Percentiles rank a stretch among this genome's conserved stretches.
These are phyloP conservation scores for Sorex maritimensis DNA, from an alignment of 2,797 vertebrate genomes.

Conservation along the genomic window DNA sequence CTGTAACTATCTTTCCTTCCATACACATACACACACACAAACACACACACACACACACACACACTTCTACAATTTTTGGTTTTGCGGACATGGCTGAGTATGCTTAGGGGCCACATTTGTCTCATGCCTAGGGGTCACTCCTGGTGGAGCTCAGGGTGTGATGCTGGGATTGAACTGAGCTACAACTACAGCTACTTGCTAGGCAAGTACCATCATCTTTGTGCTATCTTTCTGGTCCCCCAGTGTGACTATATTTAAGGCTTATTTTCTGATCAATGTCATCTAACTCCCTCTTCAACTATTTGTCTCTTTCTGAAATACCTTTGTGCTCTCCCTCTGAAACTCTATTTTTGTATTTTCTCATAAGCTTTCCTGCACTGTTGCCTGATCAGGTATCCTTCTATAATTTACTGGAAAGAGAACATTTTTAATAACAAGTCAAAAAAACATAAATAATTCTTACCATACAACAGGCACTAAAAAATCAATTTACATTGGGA, in stretches of 20 bases:
- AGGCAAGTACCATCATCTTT: no score
- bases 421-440: not conserved
- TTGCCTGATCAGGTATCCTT: not conserved
- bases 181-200: no score
- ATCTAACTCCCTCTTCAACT: not conserved
- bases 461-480: not conserved
- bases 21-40: no score
- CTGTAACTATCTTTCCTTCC: not conserved
- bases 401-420: conserved; percentile 9
- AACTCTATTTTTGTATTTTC: not conserved
- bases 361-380: not conserved
- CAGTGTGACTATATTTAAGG: not conserved
- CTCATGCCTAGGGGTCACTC: no score
- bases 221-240: not conserved
- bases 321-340: not conserved
- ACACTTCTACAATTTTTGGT: no score
- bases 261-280: not conserved
- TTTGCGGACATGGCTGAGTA: no score
- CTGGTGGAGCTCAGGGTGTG: no score
- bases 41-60: no score
- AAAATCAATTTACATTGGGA: no score
- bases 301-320: conserved; percentile 19
- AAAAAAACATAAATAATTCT: not conserved
- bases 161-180: no score
- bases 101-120: no score